Base-by-base conservation (phyloP, 2,113 vertebrate genomes). In the Onychostoma macrolepis region DNA sequence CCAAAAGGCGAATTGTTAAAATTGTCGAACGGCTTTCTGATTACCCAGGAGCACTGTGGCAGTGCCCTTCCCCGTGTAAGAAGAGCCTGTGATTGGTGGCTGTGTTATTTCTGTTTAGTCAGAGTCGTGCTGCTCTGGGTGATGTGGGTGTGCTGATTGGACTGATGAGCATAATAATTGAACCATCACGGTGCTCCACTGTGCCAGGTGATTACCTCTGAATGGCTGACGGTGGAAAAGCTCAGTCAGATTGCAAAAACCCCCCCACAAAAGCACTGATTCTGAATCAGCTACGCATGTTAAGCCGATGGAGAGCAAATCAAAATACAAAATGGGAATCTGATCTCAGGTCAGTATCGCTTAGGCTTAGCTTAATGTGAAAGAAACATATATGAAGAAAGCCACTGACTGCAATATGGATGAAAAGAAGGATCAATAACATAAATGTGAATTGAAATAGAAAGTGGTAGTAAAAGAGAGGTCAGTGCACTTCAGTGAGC, bases 81-180 rank as follows among this genome's bases (percentile, higher is more conserved):
- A 90, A 91, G 87, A 85, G 87, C 36, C 91, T 89, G 83, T 94
- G 92, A 92, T 94, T 94, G 91, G 92, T 86, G 87, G 86, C 19
- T 61, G 45, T 78, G 77, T 89, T 84, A 89, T 87, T 89, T 84
- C 79, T 88, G 89, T 90, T 86, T 90, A 86, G 74, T 86, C 78
- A 53, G 75, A 82, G 87, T 87, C n/a, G 58, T 82, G 58, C 83
- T 87, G 86, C 86, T 80, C 74, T 80, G 83, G 80, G 87, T 89
- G 85, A 89, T 89, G 82, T 92, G 88, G 79, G 83, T 86, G 82
- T 84, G 85, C 91, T 94, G 94, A 95, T 93, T 94, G 93, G 92
- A 85, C 92, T 90, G 88, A 95, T 95, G 93, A 93, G 91, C 90
- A 94, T 94, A 91, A 94, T 93, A 94, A 95, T 93, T 92, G 92